Base-by-base conservation (phyloP, 2,888 invertebrate genomes). In the Seira sanloemensis region DNA sequence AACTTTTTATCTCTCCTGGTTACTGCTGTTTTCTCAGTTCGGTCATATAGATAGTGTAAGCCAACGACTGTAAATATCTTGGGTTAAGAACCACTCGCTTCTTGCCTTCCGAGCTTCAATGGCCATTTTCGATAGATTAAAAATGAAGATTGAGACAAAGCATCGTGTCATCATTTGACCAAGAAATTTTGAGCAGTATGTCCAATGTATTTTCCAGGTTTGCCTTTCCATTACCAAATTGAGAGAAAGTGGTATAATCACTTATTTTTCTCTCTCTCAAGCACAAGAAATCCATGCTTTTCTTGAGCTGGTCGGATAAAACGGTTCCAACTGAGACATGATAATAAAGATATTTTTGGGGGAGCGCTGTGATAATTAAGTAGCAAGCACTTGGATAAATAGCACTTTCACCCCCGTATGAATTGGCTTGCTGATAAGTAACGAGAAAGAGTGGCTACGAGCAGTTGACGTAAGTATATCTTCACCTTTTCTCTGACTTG, bases 31-130 rank as follows among this genome's bases (percentile, higher is more conserved):
- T 23, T 23, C 62, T 18, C 25, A 19, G 24, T 26, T 79, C n/a
- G 19, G 26, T 4, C 7, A n/a, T 54, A 72, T 19, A 65, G 76
- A 76, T 71, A 25, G 65, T 66, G 62, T 7, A 77, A 80, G 78
- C 84, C 58, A 50, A 27, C 58, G 71, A 46, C 26, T 37, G 84
- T 77, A 84, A 84, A 84, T 80, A 80, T 76, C 50, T 2, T 68
- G 27, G 74, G 67, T 84, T 78, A 84, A 80, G 67, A 84, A 84
- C 73, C 84, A 84, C 80, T 77, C 79, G 67, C 67, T 74, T 78
- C 79, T 74, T 54, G 77, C 18, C 21, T 62, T 62, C 19, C 62
- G 21, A 62, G 21, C 84, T 84, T 78, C 78, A 78, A 84, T 84
- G 78, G 84, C 54, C 78, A 25, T 65, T 68, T 73, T 50, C 26